Evolutionary conservation across 2,797 vertebrate species (phyloP).

Genomic region (Acanthiza pusilla): DNA sequence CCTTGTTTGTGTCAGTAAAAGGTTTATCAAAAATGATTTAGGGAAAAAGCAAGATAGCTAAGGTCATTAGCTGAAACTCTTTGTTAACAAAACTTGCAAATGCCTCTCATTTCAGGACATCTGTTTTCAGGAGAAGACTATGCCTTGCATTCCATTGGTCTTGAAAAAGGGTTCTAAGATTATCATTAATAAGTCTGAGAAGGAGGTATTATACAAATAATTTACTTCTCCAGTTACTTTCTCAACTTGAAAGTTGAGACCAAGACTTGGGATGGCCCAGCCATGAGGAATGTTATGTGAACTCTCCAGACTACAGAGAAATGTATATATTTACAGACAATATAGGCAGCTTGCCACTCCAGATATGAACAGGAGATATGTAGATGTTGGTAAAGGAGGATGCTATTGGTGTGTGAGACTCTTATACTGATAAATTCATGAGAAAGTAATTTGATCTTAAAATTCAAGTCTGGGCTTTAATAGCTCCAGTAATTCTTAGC

Average conservation of each 20-base stretch:
- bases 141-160: not conserved
- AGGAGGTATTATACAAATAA: not conserved
- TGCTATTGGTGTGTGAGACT: not conserved
- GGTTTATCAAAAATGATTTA: not conserved
- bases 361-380: not conserved
- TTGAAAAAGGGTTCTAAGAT: not conserved
- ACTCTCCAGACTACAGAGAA: not conserved
- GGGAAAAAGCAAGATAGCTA: not conserved
- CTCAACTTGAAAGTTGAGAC: not conserved
- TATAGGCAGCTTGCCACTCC: not conserved
- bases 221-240: not conserved
- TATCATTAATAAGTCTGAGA: not conserved
- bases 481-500: not conserved
- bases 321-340: not conserved
- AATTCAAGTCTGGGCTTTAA: constrained; percentile 23
- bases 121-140: not conserved
- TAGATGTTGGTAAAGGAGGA: not conserved
- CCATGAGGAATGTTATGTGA: not conserved
- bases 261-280: not conserved
- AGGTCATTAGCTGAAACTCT: not conserved
- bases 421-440: not conserved
- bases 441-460: not conserved
- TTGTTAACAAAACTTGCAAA: not conserved
- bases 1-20: not conserved
- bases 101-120: not conserved